Percentiles rank a stretch among this genome's conserved stretches.
These are phyloP conservation scores for Pandemis corylana DNA, from an alignment of 2,888 invertebrate genomes.

Conservation along the genomic window DNA sequence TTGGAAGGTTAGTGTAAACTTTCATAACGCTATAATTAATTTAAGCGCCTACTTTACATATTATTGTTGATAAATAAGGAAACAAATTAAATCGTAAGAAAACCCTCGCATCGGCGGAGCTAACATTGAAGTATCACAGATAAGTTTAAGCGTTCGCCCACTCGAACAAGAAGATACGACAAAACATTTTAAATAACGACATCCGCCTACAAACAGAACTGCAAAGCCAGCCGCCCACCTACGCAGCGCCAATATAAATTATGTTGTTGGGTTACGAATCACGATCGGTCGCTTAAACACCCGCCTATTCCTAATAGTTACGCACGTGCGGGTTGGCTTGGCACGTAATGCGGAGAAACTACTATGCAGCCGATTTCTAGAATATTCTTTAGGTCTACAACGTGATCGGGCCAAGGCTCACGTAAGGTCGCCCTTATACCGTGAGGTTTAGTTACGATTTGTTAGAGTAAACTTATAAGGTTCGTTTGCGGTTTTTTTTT, in stretches of 20 bases:
- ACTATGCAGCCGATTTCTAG: slow-evolving; percentile 16
- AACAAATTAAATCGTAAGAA: neutral
- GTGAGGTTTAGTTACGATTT: too few relatives aligned
- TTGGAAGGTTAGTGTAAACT: too few relatives aligned
- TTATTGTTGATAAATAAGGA: too few relatives aligned
- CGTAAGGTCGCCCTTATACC: neutral
- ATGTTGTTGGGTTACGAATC: slow-evolving; percentile 34
- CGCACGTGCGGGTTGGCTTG: slow-evolving; percentile 17
- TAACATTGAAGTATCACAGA: neutral
- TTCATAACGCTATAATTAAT: too few relatives aligned
- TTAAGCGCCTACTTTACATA: too few relatives aligned
- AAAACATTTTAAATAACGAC: slow-evolving; percentile 37
- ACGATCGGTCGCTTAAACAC: slow-evolving; percentile 26
- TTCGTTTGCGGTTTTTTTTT: too few relatives aligned
- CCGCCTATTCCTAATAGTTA: slow-evolving; percentile 13
- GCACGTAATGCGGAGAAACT: slow-evolving; percentile 14
- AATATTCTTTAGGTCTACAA: neutral
- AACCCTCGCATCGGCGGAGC: neutral
- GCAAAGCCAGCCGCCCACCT: slow-evolving; percentile 27
- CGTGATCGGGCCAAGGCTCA: neutral
- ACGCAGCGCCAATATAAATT: slow-evolving; percentile 30
- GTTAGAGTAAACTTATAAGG: too few relatives aligned
- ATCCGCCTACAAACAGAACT: slow-evolving; percentile 33
- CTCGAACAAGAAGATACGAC: slow-evolving; percentile 13
- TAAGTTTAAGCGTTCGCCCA: neutral